Evolutionary conservation across 2,888 invertebrate species (phyloP).

Genomic region (Mimas tiliae): DNA sequence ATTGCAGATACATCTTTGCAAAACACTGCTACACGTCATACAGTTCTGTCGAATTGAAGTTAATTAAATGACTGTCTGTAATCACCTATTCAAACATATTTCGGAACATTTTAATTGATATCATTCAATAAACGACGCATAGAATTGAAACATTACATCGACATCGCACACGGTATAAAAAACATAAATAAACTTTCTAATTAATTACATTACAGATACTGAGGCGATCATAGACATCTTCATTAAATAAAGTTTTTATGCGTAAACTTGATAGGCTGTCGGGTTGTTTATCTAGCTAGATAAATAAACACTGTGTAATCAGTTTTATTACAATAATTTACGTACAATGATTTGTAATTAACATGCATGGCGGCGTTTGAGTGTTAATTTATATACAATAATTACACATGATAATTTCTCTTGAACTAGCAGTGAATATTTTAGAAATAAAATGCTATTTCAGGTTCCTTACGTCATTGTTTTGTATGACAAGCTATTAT

Average conservation of each 20-base stretch:
- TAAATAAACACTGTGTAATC: constrained; percentile 16
- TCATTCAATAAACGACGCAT: background rate
- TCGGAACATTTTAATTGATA: background rate
- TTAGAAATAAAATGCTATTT: background rate
- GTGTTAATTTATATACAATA: background rate
- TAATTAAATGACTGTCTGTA: background rate
- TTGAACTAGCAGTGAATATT: background rate
- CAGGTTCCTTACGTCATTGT: too few relatives aligned
- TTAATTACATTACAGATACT: constrained; percentile 10
- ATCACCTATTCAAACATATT: background rate
- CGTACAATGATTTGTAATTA: background rate
- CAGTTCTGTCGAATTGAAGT: background rate
- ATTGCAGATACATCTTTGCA: background rate
- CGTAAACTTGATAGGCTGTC: background rate
- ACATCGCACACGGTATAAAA: background rate
- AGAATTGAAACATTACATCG: background rate
- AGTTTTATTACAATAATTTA: constrained; percentile 18
- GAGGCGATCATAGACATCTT: constrained; percentile 8
- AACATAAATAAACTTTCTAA: constrained; percentile 18
- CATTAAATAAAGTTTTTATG: background rate
- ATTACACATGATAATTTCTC: background rate
- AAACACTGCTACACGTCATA: background rate
- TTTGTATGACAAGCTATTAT: too few relatives aligned
- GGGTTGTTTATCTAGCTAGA: constrained; percentile 1
- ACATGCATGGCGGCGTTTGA: constrained; percentile 2